phyloP scores from a whole-genome alignment of 2,888 invertebrate species.

The Andricus curvator region DNA sequence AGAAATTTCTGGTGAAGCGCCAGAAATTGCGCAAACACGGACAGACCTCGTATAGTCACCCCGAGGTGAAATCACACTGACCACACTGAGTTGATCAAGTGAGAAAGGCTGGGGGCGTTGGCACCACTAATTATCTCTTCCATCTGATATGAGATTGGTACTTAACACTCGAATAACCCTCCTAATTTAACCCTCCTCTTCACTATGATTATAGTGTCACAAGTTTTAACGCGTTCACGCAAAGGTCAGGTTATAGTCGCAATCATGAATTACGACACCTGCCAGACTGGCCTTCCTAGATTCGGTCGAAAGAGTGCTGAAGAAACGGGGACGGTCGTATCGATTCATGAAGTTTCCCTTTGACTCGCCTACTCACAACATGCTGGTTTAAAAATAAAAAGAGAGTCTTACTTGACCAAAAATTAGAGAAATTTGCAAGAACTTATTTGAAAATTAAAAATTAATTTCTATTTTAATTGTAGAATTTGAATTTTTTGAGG shows the following conservation, averaged over 20 bases:
- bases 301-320: slow-evolving; percentile 53
- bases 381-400: neutral
- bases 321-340: slow-evolving; percentile 58
- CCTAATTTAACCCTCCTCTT: slow-evolving; percentile 52
- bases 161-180: slow-evolving; percentile 44
- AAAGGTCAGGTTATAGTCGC: slow-evolving; percentile 54
- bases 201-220: slow-evolving; percentile 62
- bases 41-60: slow-evolving; percentile 48
- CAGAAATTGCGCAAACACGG: no score
- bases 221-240: slow-evolving; percentile 58
- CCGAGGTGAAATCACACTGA: slow-evolving; percentile 54
- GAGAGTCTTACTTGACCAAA: neutral
- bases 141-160: slow-evolving; percentile 50
- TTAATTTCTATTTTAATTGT: neutral
- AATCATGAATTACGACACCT: slow-evolving; percentile 55
- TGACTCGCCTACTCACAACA: slow-evolving; percentile 29
- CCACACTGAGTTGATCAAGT: slow-evolving; percentile 54
- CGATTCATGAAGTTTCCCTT: slow-evolving; percentile 52
- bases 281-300: slow-evolving; percentile 53
- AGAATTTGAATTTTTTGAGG: no score
- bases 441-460: no score
- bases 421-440: neutral
- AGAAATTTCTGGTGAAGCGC: no score
- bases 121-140: slow-evolving; percentile 64
- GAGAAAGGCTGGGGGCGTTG: slow-evolving; percentile 58